Percentiles rank a stretch among this genome's conserved stretches.
Conservation (phyloP, 2,797 vertebrate genomes). For the Sciurus vulgaris region DNA sequence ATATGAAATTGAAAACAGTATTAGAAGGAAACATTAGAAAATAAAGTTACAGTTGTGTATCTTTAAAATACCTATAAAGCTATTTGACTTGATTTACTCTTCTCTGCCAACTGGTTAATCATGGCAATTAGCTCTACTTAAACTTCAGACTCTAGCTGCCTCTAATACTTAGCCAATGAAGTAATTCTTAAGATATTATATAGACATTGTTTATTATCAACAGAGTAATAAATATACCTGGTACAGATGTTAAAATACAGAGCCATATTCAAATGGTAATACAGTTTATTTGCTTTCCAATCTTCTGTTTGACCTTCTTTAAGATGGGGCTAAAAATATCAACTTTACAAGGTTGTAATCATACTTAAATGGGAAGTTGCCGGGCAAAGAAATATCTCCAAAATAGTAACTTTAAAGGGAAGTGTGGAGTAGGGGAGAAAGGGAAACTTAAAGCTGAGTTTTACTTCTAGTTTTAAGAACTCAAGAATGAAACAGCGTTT, state of each 20-base stretch:
- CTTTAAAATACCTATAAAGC: slow-evolving; percentile 53
- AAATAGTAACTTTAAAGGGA: slow-evolving; percentile 26
- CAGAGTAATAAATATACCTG: slow-evolving; percentile 2
- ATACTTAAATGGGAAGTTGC: not conserved
- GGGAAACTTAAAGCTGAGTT: not conserved
- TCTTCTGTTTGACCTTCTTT: slow-evolving; percentile 23
- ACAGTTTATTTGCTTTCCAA: not conserved
- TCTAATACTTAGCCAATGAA: slow-evolving; percentile 32
- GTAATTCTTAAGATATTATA: slow-evolving; percentile 53
- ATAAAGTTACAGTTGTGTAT: not conserved
- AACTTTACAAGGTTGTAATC: not conserved
- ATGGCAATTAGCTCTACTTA: not conserved
- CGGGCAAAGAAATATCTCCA: slow-evolving; percentile 20
- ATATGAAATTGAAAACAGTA: not conserved
- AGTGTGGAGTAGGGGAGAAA: not conserved
- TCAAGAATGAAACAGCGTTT: slow-evolving; percentile 40
- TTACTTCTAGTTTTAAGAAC: slow-evolving; percentile 49
- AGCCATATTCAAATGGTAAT: not conserved
- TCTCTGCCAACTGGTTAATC: slow-evolving; percentile 45
- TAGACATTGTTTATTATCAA: slow-evolving; percentile 54
- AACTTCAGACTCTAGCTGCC: not conserved
- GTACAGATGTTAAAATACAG: not conserved
- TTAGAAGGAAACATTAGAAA: not conserved
- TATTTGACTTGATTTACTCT: slow-evolving; percentile 52
- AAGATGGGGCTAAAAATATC: slow-evolving; percentile 38